These are phyloP conservation scores for Danionella dracula DNA, from an alignment of 2,797 vertebrate genomes.

Conservation along the genomic window DNA sequence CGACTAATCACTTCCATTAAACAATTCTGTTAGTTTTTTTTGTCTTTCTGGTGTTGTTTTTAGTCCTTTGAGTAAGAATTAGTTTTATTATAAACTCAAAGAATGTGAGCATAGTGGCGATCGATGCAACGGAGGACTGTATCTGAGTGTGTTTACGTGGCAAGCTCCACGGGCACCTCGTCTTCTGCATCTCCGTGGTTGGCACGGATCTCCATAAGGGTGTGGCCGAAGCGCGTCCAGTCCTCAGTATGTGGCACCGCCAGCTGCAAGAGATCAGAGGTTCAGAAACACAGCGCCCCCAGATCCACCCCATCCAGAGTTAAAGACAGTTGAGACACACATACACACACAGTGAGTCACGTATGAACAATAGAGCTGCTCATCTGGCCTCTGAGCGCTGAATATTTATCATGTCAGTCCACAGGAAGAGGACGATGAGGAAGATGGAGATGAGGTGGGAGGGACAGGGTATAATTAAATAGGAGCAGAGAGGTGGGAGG, in stretches of 20 bases:
- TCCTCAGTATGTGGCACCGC: constrained; percentile 85
- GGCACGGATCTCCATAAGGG: constrained; percentile 89
- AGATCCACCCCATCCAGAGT: constrained; percentile 17
- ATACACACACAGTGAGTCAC: constrained; percentile 15
- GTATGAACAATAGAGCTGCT: constrained; percentile 31
- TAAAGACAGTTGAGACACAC: too few relatives aligned
- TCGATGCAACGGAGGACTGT: not conserved
- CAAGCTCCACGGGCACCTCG: constrained; percentile 81
- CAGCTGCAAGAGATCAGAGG: constrained; percentile 66
- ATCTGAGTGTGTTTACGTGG: constrained; percentile 65
- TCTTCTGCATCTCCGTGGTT: constrained; percentile 91
- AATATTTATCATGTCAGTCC: constrained; percentile 45
- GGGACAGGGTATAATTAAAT: constrained; percentile 67
- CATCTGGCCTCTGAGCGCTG: constrained; percentile 30
- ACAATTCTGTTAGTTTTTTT: too few relatives aligned
- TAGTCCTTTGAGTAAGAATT: too few relatives aligned
- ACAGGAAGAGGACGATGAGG: constrained; percentile 33
- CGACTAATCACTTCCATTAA: too few relatives aligned
- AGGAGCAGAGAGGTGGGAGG: constrained; percentile 57
- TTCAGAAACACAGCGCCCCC: constrained; percentile 6
- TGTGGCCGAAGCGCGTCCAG: constrained; percentile 85
- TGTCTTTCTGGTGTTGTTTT: too few relatives aligned
- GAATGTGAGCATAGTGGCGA: too few relatives aligned
- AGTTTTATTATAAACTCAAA: too few relatives aligned
- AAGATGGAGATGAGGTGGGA: constrained; percentile 15